Base-by-base conservation (phyloP, 2,113 vertebrate genomes). In the Harpagus bidentatus region DNA sequence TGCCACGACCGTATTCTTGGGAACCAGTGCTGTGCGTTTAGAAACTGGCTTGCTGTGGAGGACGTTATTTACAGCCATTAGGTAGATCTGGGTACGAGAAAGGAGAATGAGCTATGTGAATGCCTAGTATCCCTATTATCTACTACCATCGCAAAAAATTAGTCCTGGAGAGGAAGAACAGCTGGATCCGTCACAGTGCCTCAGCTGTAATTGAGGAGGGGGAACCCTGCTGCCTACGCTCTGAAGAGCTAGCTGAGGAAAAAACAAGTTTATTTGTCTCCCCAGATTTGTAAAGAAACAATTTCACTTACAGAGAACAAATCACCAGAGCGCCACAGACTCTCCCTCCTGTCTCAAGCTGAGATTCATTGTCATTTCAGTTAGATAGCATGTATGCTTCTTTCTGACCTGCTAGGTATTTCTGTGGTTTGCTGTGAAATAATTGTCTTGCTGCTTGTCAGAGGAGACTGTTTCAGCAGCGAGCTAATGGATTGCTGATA, bases 371-470 rank as follows among this genome's bases (percentile, higher is more conserved):
- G 80, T 45, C 50, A 18, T 83, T 88, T 92, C 72, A 38, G 74
- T 3, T 1, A 18, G 40, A 21, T 11, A 38, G 59, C 38, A 2
- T 4, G 19, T 38, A 9, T 0, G 0, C 42, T 74, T 11, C 70
- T 55, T 20, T 65, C 66, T 92, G 90, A 88, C 71, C 74, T 34
- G 29, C 74, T 52, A 0, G 32, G 17, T 19, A 6, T 20, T 55
- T 55, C 61, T 69, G 17, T 53, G n/a, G 15, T 82, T 87, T 38
- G 58, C 74, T 69, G 36, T 43, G 50, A 53, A 70, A 18, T 55
- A 25, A 36, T 55, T 72, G 43, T 56, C 67, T 58, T n/a, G 34
- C 16, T 13, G 78, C 65, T 67, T 5, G 2, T 76, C 62, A 10
- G 52, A 67, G 56, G 15, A 91, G 32, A 14, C 66, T 32, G 15